These are phyloP conservation scores for Pseudobourletiella spinata DNA, from an alignment of 1,140 invertebrate genomes.

Conservation along the genomic window DNA sequence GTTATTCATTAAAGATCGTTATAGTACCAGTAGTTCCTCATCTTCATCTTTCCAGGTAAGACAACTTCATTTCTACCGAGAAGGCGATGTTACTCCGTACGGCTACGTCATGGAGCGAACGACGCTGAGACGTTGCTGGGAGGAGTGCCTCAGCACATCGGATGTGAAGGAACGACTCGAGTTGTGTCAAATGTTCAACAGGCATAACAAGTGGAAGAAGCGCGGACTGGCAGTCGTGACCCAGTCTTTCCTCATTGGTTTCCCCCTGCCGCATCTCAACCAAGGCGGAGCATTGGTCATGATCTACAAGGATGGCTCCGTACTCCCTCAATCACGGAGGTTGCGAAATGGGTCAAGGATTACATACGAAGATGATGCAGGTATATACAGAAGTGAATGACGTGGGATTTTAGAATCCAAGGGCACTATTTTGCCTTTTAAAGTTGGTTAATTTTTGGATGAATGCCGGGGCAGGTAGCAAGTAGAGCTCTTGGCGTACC, in stretches of 20 bases:
- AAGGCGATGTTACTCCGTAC: constrained; percentile 65
- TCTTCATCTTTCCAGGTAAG: constrained; percentile 47
- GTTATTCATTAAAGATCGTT: neutral
- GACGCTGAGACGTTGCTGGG: constrained; percentile 67
- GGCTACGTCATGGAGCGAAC: constrained; percentile 63
- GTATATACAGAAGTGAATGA: constrained; percentile 42
- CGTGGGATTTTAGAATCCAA: too few species aligned
- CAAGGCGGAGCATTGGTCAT: constrained; percentile 79
- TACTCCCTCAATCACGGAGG: constrained; percentile 78
- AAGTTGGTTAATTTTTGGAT: neutral
- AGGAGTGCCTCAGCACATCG: constrained; percentile 64
- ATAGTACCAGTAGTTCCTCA: too few species aligned
- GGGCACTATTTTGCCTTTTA: neutral
- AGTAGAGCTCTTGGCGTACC: constrained; percentile 64
- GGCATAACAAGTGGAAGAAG: constrained; percentile 73
- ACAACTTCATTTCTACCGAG: constrained; percentile 15
- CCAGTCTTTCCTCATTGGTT: constrained; percentile 80
- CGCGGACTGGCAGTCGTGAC: constrained; percentile 77
- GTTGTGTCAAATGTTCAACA: constrained; percentile 62
- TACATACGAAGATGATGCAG: constrained; percentile 92
- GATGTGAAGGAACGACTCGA: constrained; percentile 53
- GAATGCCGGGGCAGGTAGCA: constrained; percentile 40
- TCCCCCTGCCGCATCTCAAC: constrained; percentile 68
- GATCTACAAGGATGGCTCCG: constrained; percentile 83
- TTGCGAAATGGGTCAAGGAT: constrained; percentile 90